phyloP scores from a whole-genome alignment of 2,888 invertebrate genomes.

The Steinernema scapterisci region DNA sequence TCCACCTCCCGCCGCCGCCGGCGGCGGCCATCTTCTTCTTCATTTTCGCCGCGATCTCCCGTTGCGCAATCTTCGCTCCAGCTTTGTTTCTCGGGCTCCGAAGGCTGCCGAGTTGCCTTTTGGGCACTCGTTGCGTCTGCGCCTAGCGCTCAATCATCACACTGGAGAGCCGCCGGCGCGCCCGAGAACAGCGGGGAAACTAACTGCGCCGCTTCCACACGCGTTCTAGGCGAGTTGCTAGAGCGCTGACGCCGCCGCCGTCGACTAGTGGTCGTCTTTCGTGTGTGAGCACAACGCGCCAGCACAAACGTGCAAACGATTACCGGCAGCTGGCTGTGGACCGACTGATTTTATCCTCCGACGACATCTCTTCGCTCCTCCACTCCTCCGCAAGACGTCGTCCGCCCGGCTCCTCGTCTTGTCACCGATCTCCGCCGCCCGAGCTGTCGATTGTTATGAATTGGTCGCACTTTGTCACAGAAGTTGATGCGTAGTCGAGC shows the following conservation, averaged over 20 bases:
- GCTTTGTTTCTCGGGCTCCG: constrained; percentile 18
- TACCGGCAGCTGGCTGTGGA: constrained; percentile 1
- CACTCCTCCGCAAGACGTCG: too few species aligned
- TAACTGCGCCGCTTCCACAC: constrained; percentile 18
- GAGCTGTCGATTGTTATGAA: constrained; percentile 18
- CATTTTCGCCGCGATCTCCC: constrained; percentile 30
- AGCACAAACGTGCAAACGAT: constrained; percentile 14
- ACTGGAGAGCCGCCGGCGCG: constrained; percentile 4
- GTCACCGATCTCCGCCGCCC: not conserved
- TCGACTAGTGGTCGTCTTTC: not conserved
- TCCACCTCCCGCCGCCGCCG: constrained; percentile 26
- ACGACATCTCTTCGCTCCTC: constrained; percentile 5
- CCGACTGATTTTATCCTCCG: not conserved
- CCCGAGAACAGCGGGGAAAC: constrained; percentile 8
- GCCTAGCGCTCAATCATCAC: constrained; percentile 24
- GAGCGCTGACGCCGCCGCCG: not conserved
- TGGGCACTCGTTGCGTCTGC: constrained; percentile 2
- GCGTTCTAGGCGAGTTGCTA: not conserved
- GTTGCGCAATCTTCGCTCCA: constrained; percentile 11
- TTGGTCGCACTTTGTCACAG: not conserved
- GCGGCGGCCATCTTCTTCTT: constrained; percentile 17
- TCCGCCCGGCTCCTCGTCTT: not conserved
- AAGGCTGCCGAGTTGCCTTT: constrained; percentile 1
- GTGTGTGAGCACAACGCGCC: not conserved
- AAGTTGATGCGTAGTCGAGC: constrained; percentile 30